phyloP scores from a whole-genome alignment of 2,888 invertebrate genomes.

The Spialia ferax region DNA sequence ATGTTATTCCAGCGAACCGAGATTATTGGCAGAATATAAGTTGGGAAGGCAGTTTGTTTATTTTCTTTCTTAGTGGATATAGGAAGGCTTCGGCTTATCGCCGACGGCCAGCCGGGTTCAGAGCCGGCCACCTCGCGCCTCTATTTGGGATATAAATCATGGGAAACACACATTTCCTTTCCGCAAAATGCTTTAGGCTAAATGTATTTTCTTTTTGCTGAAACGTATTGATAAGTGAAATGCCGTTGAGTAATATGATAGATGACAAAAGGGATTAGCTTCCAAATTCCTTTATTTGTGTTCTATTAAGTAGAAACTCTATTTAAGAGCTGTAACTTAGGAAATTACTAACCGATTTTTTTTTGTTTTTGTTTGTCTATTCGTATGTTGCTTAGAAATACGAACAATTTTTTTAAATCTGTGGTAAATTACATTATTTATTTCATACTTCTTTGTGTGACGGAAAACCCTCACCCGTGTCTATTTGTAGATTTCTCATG shows the following conservation, averaged over 20 bases:
- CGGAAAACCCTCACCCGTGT: no score
- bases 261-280: slow-evolving; percentile 11
- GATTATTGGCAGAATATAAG: slow-evolving; percentile 75
- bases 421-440: no score
- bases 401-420: no score
- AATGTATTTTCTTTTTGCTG: slow-evolving; percentile 72
- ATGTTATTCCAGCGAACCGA: slow-evolving; percentile 46
- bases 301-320: no score
- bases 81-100: slow-evolving; percentile 81
- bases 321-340: no score
- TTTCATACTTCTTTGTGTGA: no score
- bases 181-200: slow-evolving; percentile 73
- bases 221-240: slow-evolving; percentile 66
- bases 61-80: slow-evolving; percentile 77
- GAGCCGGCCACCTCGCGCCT: slow-evolving; percentile 70
- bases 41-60: slow-evolving; percentile 75
- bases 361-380: no score
- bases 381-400: no score
- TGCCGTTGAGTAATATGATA: slow-evolving; percentile 46
- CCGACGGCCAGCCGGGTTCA: slow-evolving; percentile 75
- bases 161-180: slow-evolving; percentile 83
- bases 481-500: no score
- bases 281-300: background rate
- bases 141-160: slow-evolving; percentile 82
- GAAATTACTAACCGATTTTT: no score